A percentile compares a stretch with the other conserved stretches of the same genome.
Conservation (phyloP, 2,797 vertebrate genomes). For the Somateria mollissima region DNA sequence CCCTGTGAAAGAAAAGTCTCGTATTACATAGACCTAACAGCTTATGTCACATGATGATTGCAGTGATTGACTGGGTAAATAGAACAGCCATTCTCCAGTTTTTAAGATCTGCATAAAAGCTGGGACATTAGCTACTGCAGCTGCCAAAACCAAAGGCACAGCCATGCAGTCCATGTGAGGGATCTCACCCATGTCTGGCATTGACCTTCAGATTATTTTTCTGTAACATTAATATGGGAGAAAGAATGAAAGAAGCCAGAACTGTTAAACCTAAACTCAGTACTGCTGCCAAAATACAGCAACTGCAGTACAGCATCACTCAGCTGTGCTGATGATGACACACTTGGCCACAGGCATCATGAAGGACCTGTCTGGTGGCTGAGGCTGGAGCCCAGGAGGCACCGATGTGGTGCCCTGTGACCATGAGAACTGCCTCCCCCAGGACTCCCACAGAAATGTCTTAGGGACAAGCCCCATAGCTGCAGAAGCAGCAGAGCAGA, state of each 20-base stretch:
- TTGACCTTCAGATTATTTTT: not conserved
- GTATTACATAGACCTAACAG: not conserved
- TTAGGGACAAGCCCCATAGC: not conserved
- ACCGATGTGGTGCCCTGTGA: not conserved
- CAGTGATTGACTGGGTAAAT: not conserved
- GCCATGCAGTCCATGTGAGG: not conserved
- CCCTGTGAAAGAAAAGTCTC: not conserved
- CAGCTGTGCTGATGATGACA: accelerated
- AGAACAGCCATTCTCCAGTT: not conserved
- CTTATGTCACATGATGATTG: not conserved
- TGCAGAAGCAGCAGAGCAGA: not conserved
- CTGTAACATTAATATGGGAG: not conserved
- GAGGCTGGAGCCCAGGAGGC: not conserved
- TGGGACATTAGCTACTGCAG: constrained; percentile 36
- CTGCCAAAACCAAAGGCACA: constrained; percentile 20
- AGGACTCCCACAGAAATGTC: not conserved
- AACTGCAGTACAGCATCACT: not conserved
- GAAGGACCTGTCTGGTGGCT: not conserved
- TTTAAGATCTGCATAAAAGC: not conserved
- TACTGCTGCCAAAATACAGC: not conserved
- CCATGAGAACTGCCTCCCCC: not conserved
- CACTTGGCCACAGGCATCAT: not conserved
- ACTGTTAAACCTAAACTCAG: not conserved
- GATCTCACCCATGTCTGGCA: not conserved
- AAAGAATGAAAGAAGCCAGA: not conserved